Conservation (phyloP, 2,797 vertebrate species). For the Todus mexicanus region DNA sequence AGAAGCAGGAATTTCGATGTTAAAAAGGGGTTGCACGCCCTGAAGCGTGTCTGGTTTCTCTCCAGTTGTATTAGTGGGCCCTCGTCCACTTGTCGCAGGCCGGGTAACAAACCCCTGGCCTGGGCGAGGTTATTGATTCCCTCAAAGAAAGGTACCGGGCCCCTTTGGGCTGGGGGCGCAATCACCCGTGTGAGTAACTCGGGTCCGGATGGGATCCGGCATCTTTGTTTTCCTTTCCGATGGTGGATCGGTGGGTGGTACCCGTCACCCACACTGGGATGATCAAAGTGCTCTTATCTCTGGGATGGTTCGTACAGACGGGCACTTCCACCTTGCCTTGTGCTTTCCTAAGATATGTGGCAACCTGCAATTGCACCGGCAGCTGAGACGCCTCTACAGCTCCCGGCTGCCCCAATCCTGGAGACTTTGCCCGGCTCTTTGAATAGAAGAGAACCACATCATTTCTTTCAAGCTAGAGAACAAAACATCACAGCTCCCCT, state of each 20-base stretch:
- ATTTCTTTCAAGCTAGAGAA: neutral
- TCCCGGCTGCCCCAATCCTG: neutral
- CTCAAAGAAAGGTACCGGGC: neutral
- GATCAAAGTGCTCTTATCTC: neutral
- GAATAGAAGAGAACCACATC: fast-evolving
- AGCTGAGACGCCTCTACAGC: fast-evolving
- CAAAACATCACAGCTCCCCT: neutral
- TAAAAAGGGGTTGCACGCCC: fast-evolving
- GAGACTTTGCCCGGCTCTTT: neutral
- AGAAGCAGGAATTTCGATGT: neutral
- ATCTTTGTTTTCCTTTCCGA: neutral
- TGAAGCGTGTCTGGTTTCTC: no score
- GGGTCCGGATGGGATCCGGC: neutral
- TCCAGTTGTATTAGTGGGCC: no score
- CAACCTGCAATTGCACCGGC: no score
- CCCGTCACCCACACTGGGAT: neutral
- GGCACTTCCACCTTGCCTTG: neutral
- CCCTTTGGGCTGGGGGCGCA: neutral
- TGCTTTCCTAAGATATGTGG: neutral
- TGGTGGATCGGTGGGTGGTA: neutral
- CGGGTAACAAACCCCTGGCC: neutral
- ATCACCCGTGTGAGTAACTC: neutral
- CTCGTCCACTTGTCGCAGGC: neutral
- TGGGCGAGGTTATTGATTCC: fast-evolving
- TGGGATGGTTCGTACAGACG: neutral